These are phyloP conservation scores for Euleptes europaea DNA, from an alignment of 2,113 vertebrate species.

Conservation along the genomic window DNA sequence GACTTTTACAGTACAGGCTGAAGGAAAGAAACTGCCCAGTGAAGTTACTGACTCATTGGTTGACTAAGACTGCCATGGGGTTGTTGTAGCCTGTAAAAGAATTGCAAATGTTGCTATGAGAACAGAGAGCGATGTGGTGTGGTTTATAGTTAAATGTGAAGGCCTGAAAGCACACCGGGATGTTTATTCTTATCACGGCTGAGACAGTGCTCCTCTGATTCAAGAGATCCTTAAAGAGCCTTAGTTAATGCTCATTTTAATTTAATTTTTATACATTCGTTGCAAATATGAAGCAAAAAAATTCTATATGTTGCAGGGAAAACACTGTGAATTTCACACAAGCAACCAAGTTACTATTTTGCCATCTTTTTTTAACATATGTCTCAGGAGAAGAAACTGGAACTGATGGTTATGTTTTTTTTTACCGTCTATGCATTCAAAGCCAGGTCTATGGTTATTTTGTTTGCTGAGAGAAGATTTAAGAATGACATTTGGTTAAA, in stretches of 20 bases:
- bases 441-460: constrained; percentile 70
- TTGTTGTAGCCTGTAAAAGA: constrained; percentile 32
- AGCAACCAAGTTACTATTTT: constrained; percentile 76
- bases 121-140: background rate
- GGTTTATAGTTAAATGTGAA: constrained; percentile 26
- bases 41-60: constrained; percentile 28
- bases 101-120: constrained; percentile 51
- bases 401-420: constrained; percentile 65
- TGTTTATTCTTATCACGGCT: constrained; percentile 56
- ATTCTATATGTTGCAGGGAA: constrained; percentile 69
- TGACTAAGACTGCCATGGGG: constrained; percentile 27
- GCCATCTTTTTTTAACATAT: constrained; percentile 70
- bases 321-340: constrained; percentile 81
- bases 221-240: constrained; percentile 60
- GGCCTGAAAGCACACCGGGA: constrained; percentile 51
- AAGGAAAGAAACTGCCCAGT: constrained; percentile 25
- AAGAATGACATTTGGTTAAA: constrained; percentile 43
- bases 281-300: constrained; percentile 71
- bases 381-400: constrained; percentile 76
- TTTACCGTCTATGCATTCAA: constrained; percentile 75
- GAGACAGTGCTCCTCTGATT: constrained; percentile 62
- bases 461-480: constrained; percentile 65
- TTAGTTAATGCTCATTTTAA: constrained; percentile 54
- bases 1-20: constrained; percentile 28
- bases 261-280: constrained; percentile 57